Conservation (phyloP, 2,113 vertebrate species). For the Scartelaos histophorus region DNA sequence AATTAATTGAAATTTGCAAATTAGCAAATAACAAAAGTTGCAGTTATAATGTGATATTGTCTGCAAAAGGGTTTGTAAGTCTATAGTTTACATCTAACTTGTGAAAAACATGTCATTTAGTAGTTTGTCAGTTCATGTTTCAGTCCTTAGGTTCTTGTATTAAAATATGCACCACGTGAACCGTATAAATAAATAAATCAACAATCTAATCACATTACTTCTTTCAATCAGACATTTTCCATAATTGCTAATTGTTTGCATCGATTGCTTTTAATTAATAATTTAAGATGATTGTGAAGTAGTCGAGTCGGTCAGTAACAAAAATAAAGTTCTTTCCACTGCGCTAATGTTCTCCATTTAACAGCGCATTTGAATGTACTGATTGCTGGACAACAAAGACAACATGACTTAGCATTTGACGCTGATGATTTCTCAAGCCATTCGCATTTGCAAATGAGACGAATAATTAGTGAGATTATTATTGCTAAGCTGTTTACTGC, state of each 20-base stretch:
- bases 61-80: too few relatives aligned
- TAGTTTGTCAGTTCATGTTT: too few relatives aligned
- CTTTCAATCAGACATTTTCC: background rate
- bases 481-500: background rate
- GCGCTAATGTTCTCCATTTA: background rate
- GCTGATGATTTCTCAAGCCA: conserved; percentile 1
- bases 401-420: background rate
- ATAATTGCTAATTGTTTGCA: background rate
- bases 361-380: background rate
- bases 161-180: background rate
- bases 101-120: too few relatives aligned
- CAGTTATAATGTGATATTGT: background rate
- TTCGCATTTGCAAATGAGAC: background rate
- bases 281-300: background rate
- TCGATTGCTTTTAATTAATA: background rate
- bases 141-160: too few relatives aligned
- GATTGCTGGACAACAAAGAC: background rate
- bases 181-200: background rate
- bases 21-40: background rate
- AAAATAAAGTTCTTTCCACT: background rate
- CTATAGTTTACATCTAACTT: too few relatives aligned
- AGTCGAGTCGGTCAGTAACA: background rate
- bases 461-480: background rate
- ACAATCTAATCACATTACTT: background rate
- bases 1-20: background rate